Percentiles rank a stretch among this genome's conserved stretches.
phyloP scores from a whole-genome alignment of 2,888 invertebrate species.

The Muscina levida region DNA sequence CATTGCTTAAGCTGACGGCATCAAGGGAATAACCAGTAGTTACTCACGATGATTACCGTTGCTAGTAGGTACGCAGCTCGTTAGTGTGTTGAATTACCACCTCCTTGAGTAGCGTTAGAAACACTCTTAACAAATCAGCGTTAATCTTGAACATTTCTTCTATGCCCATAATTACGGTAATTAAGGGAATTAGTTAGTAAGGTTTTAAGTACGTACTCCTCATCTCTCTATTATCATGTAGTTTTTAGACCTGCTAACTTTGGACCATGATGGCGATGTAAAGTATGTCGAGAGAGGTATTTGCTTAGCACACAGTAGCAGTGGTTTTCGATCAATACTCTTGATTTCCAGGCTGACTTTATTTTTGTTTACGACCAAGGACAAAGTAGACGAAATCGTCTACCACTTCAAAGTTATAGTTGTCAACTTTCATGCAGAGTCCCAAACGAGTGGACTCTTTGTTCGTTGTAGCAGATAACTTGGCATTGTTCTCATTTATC shows the following conservation, averaged over 20 bases:
- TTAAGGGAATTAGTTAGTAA: conserved; percentile 7
- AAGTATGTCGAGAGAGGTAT: background rate
- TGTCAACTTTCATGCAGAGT: background rate
- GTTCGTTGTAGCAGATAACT: too few species aligned
- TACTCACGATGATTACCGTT: conserved; percentile 8
- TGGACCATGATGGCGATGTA: background rate
- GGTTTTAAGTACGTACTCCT: background rate
- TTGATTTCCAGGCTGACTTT: too few species aligned
- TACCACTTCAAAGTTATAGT: too few species aligned
- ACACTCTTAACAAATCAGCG: background rate
- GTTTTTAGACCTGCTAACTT: background rate
- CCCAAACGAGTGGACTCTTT: background rate
- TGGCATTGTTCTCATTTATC: too few species aligned
- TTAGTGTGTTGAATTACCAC: background rate
- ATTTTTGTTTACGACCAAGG: too few species aligned
- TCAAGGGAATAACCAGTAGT: conserved; percentile 32
- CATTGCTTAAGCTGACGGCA: conserved; percentile 37
- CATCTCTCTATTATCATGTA: background rate
- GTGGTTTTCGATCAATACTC: too few species aligned
- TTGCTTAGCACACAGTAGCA: too few species aligned
- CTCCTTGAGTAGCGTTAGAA: background rate
- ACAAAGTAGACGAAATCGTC: too few species aligned
- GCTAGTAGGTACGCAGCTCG: background rate
- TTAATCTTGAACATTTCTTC: background rate
- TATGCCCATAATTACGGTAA: background rate